Conservation (phyloP, 2,797 vertebrate genomes). For the Anguilla pacifica region DNA sequence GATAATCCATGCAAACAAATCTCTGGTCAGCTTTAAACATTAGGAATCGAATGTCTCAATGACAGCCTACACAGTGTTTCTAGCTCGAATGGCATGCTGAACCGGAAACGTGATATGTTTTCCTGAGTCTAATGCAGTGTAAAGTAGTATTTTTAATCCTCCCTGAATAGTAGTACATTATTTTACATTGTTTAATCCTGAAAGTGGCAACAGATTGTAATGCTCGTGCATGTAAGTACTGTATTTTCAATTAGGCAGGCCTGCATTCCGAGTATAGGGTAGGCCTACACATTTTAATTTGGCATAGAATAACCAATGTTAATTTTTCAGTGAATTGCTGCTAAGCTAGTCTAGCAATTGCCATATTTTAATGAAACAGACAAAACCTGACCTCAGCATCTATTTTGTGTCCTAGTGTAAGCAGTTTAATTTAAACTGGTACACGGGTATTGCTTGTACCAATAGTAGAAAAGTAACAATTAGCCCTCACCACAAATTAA, state of each 20-base stretch:
- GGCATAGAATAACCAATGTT: background rate
- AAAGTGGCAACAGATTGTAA: background rate
- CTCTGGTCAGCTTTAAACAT: conserved; percentile 13
- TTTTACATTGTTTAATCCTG: background rate
- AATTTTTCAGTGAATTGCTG: background rate
- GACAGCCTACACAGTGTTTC: conserved; percentile 18
- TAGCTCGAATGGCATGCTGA: conserved; percentile 13
- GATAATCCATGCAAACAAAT: background rate
- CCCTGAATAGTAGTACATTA: background rate
- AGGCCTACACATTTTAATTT: background rate
- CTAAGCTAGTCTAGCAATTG: background rate
- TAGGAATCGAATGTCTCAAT: conserved; percentile 25
- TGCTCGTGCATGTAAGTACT: background rate
- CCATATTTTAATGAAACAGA: background rate
- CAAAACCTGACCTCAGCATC: background rate
- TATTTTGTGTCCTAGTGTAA: background rate
- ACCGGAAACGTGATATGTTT: conserved; percentile 21
- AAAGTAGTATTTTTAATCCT: background rate
- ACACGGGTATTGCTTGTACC: background rate
- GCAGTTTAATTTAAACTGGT: background rate
- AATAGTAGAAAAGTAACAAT: background rate
- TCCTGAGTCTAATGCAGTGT: background rate
- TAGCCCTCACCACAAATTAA: background rate
- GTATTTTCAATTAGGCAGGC: background rate
- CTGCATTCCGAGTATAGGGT: background rate